Conservation (phyloP, 2,888 invertebrate species). For the Graphium colonna region DNA sequence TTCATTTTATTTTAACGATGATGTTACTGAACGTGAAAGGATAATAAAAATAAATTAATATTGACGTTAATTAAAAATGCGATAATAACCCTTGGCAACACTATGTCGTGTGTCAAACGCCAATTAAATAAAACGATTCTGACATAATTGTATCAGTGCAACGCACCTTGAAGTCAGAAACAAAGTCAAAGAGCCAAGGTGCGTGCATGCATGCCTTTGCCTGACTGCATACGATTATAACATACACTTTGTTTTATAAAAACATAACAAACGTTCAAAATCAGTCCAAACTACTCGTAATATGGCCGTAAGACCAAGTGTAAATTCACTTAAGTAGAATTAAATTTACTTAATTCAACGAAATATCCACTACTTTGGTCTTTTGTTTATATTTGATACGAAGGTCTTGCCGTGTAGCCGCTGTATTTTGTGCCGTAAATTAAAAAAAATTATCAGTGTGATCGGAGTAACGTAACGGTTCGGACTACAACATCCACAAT, state of each 20-base stretch:
- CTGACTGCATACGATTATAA: constrained; percentile 16
- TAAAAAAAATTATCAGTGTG: not conserved
- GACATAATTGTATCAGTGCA: constrained; percentile 15
- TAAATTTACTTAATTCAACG: constrained; percentile 3
- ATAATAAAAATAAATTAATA: too few relatives aligned
- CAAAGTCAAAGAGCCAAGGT: constrained; percentile 17
- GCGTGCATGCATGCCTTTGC: not conserved
- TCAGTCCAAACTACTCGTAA: constrained; percentile 12
- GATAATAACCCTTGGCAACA: not conserved
- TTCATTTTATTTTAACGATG: constrained; percentile 14
- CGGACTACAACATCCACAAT: constrained; percentile 11
- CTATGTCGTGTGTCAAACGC: constrained; percentile 1
- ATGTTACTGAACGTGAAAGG: not conserved
- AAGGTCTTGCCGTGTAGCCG: not conserved
- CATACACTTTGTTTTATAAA: constrained; percentile 14
- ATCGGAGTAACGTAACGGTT: constrained; percentile 4
- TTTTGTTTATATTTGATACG: not conserved
- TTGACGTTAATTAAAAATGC: too few relatives aligned
- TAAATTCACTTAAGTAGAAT: constrained; percentile 2
- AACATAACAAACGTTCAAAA: constrained; percentile 10
- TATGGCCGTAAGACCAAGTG: constrained; percentile 4
- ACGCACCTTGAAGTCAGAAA: constrained; percentile 14
- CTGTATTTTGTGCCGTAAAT: not conserved
- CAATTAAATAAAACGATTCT: constrained; percentile 12
- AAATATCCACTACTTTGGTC: not conserved